phyloP scores from a whole-genome alignment of 2,797 vertebrate genomes.

The Heterohyrax brucei region DNA sequence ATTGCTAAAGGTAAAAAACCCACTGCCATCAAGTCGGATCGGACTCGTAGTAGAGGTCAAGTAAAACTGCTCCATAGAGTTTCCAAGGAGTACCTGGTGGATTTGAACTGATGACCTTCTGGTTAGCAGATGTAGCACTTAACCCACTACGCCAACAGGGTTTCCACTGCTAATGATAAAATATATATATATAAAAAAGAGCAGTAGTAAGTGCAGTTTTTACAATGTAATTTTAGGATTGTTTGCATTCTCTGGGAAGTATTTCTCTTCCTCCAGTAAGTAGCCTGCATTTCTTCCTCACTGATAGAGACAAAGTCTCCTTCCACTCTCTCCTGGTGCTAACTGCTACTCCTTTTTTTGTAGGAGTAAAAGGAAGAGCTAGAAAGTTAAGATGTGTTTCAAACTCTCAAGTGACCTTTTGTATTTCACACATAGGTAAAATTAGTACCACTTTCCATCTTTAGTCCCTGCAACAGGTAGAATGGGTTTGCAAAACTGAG shows the following conservation, averaged over 20 bases:
- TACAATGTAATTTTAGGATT: too few species aligned
- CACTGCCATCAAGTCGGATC: too few species aligned
- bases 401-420: background rate
- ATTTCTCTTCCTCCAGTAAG: background rate
- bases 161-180: too few species aligned
- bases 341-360: background rate
- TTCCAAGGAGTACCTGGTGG: too few species aligned
- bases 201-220: too few species aligned
- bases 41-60: too few species aligned
- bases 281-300: background rate
- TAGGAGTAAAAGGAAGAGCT: background rate
- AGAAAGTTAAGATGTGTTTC: background rate
- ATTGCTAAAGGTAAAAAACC: too few species aligned
- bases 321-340: background rate
- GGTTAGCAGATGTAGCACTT: too few species aligned
- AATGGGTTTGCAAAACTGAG: constrained; percentile 33
- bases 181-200: too few species aligned
- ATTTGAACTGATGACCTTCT: too few species aligned
- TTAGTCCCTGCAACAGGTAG: background rate
- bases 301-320: background rate
- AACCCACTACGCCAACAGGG: too few species aligned
- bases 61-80: too few species aligned
- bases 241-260: background rate
- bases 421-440: background rate
- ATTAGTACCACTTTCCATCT: background rate